Evolutionary conservation across 2,888 invertebrate genomes (phyloP).

Genomic region (Synanthedon andrenaeformis): DNA sequence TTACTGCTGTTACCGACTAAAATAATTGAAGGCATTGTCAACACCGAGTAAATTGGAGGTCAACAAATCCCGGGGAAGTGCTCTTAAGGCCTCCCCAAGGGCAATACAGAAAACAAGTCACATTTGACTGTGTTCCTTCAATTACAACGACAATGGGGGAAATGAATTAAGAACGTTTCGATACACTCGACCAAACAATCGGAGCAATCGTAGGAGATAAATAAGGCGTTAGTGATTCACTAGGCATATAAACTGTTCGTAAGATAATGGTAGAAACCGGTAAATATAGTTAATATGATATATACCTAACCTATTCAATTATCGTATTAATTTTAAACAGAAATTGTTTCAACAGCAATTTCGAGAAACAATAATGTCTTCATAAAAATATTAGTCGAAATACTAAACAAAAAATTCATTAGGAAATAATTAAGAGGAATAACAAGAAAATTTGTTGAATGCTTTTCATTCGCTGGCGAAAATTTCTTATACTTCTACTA

Average conservation of each 20-base stretch:
- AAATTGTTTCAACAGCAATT: too few species aligned
- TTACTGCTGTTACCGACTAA: background rate
- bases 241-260: too few species aligned
- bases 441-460: background rate
- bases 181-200: conserved; percentile 20
- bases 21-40: background rate
- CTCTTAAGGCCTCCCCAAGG: background rate
- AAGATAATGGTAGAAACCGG: too few species aligned
- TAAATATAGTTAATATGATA: too few species aligned
- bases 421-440: background rate
- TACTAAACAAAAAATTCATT: background rate
- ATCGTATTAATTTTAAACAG: too few species aligned
- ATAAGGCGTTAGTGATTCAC: conserved; percentile 26
- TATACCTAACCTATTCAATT: too few species aligned
- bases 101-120: conserved; percentile 12
- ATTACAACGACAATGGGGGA: conserved; percentile 16
- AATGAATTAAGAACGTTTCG: conserved; percentile 22
- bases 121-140: conserved; percentile 19
- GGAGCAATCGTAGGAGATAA: conserved; percentile 24
- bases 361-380: too few species aligned
- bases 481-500: background rate
- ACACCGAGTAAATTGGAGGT: conserved; percentile 3
- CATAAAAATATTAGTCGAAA: background rate
- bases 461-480: background rate
- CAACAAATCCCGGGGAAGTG: background rate